Evolutionary conservation across 2,797 vertebrate genomes (phyloP).

Genomic region (Cuniculus paca): DNA sequence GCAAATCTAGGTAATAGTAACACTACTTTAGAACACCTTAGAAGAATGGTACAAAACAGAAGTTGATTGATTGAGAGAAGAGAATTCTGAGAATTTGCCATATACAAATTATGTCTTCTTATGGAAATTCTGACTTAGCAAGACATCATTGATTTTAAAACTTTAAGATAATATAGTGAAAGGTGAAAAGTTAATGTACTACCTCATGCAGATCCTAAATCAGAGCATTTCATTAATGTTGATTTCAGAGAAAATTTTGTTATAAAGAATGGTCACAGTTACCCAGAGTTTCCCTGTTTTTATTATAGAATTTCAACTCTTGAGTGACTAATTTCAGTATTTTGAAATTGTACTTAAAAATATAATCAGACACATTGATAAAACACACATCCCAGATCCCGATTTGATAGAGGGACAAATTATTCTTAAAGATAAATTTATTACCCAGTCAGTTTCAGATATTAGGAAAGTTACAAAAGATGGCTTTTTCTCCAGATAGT

Average conservation of each 20-base stretch:
- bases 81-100: neutral
- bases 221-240: slow-evolving; percentile 45
- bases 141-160: neutral
- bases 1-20: neutral
- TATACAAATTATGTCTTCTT: neutral
- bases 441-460: too few relatives aligned
- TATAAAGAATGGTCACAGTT: neutral
- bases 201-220: slow-evolving; percentile 17
- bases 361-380: neutral
- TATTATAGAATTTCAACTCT: slow-evolving; percentile 17
- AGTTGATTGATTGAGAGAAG: neutral
- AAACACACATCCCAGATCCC: too few relatives aligned
- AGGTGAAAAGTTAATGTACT: neutral
- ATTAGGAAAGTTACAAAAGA: too few relatives aligned
- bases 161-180: neutral
- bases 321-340: neutral
- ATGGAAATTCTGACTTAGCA: slow-evolving; percentile 20
- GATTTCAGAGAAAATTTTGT: neutral
- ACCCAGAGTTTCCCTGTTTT: neutral
- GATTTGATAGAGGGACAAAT: too few relatives aligned
- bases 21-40: neutral
- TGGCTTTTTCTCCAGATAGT: too few relatives aligned
- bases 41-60: neutral
- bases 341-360: neutral
- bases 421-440: too few relatives aligned